A percentile compares a stretch with the other conserved stretches of the same genome.
Evolutionary conservation across 2,797 vertebrate species (phyloP).

Genomic region (Podarcis lilfordi): DNA sequence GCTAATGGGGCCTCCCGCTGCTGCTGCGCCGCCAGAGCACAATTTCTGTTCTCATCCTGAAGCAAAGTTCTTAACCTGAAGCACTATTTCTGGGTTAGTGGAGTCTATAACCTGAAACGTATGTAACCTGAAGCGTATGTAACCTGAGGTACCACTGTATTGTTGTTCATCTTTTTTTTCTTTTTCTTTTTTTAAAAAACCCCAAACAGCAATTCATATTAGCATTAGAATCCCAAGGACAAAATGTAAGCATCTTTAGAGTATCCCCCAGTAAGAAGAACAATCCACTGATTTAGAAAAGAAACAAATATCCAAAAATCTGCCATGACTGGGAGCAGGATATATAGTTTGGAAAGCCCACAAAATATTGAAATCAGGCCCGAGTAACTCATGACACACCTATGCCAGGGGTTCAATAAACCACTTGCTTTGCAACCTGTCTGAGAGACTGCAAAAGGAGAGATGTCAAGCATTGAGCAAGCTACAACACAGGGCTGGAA

Average conservation of each 20-base stretch:
- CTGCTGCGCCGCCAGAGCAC: too few relatives aligned
- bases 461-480: too few relatives aligned
- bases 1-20: too few relatives aligned
- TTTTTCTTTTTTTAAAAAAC: background rate
- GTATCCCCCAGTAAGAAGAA: background rate
- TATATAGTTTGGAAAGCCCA: background rate
- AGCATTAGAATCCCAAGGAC: background rate
- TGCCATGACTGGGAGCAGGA: background rate
- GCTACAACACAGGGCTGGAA: too few relatives aligned
- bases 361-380: background rate
- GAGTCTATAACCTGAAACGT: too few relatives aligned
- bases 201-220: background rate
- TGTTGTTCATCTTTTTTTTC: constrained; percentile 5
- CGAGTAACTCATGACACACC: too few relatives aligned
- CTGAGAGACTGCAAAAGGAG: too few relatives aligned
- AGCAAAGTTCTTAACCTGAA: too few relatives aligned
- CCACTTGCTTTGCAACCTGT: background rate
- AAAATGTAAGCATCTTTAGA: background rate
- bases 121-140: too few relatives aligned
- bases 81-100: too few relatives aligned
- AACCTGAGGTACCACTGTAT: background rate
- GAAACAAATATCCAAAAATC: constrained; percentile 8
- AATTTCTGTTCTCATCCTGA: too few relatives aligned
- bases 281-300: background rate
- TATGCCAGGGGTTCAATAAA: background rate